A percentile compares a stretch with the other conserved stretches of the same genome.
These are phyloP conservation scores for Caenorhabditis parvicauda DNA, from an alignment of 2,888 invertebrate genomes.

Conservation along the genomic window DNA sequence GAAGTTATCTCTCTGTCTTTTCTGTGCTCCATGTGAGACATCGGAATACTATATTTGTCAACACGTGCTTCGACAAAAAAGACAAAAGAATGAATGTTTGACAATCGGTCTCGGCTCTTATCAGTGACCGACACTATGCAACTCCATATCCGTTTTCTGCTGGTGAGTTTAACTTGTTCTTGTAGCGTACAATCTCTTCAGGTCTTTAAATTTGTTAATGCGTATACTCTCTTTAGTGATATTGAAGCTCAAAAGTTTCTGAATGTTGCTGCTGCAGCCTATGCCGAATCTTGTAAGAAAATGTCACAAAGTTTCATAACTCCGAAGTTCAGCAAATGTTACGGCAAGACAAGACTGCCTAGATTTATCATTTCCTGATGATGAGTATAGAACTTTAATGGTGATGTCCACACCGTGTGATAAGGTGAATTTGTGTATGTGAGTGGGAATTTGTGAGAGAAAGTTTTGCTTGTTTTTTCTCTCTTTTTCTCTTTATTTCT, in stretches of 20 bases:
- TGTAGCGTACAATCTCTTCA: background rate
- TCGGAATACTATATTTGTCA: too few relatives aligned
- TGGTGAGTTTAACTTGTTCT: background rate
- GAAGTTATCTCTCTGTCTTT: too few relatives aligned
- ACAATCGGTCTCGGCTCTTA: too few relatives aligned
- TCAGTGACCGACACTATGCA: too few relatives aligned
- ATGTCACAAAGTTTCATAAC: background rate
- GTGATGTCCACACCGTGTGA: constrained; percentile 39
- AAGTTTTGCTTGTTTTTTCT: too few relatives aligned
- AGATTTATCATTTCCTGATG: constrained; percentile 29
- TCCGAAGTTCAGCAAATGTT: constrained; percentile 12
- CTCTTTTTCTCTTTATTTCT: too few relatives aligned
- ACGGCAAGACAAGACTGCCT: constrained; percentile 28
- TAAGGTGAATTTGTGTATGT: constrained; percentile 22
- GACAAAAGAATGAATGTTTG: too few relatives aligned
- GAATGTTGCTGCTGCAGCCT: constrained; percentile 41
- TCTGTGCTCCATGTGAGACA: too few relatives aligned
- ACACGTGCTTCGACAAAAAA: too few relatives aligned
- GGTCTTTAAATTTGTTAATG: constrained; percentile 4
- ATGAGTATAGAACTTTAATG: constrained; percentile 23
- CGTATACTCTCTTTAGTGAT: constrained; percentile 30
- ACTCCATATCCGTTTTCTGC: background rate
- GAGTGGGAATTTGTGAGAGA: too few relatives aligned
- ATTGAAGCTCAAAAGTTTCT: constrained; percentile 31
- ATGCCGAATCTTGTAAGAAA: constrained; percentile 22